These are phyloP conservation scores for Porites evermanni DNA, from an alignment of 92 coral and sea anemone species.

Conservation along the genomic window DNA sequence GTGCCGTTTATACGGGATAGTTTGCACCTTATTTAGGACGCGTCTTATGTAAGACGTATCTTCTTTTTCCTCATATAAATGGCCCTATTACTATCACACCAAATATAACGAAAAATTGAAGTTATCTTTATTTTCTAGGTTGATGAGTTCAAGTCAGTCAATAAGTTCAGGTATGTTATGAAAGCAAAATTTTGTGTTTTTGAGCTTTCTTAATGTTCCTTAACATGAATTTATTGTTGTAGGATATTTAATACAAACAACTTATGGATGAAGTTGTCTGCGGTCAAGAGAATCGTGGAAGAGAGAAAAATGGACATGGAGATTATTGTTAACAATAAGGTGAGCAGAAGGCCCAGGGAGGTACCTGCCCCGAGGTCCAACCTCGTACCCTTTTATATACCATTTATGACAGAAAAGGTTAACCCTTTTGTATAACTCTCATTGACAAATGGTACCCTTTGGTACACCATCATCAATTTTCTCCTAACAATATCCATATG, in stretches of 20 bases:
- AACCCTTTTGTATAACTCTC: no score
- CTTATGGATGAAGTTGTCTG: slow-evolving; percentile 89
- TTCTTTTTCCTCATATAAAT: no score
- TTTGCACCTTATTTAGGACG: no score
- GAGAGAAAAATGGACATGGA: slow-evolving; percentile 85
- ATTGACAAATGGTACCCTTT: no score
- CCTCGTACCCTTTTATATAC: no score
- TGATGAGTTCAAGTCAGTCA: slow-evolving; percentile 96
- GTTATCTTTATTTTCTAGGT: slow-evolving; percentile 59
- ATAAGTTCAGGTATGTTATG: slow-evolving; percentile 84
- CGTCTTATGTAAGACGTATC: no score
- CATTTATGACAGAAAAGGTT: no score
- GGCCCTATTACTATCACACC: background rate
- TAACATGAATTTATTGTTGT: background rate
- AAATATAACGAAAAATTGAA: no score
- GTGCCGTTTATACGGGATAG: no score
- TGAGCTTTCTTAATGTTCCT: background rate
- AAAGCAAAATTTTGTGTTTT: background rate
- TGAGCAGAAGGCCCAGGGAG: background rate
- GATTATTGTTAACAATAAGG: slow-evolving; percentile 96
- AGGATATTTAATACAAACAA: slow-evolving; percentile 99
- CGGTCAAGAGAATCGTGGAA: slow-evolving; percentile 79
- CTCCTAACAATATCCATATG: no score
- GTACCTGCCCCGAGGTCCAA: background rate
- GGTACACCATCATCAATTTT: no score